Evolutionary conservation across 2,113 vertebrate species (phyloP).

Genomic region (Chaetops frenatus): DNA sequence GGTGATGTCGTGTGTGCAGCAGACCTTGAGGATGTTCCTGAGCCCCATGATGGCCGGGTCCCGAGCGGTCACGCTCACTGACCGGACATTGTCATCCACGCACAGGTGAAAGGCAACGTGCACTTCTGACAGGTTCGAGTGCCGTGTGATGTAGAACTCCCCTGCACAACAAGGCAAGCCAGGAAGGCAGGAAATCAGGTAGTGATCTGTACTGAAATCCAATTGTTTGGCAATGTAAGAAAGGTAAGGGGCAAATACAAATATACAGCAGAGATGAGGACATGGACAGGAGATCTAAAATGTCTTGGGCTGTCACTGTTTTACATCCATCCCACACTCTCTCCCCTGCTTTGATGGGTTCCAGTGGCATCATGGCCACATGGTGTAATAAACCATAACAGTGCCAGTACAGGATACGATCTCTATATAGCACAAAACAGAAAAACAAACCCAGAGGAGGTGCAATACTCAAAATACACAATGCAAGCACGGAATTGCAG

Average conservation of each 20-base stretch:
- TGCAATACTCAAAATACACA: slow-evolving; percentile 38
- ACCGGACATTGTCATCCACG: slow-evolving; percentile 93
- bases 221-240: background rate
- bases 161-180: slow-evolving; percentile 65
- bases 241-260: background rate
- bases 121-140: slow-evolving; percentile 96
- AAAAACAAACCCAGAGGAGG: slow-evolving; percentile 42
- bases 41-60: slow-evolving; percentile 97
- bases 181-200: background rate
- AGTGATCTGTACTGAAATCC: background rate
- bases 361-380: background rate
- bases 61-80: slow-evolving; percentile 88
- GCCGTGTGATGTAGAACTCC: slow-evolving; percentile 93
- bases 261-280: background rate
- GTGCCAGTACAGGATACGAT: slow-evolving; percentile 3
- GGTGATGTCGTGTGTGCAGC: slow-evolving; percentile 94
- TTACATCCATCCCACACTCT: background rate
- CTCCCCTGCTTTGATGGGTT: background rate
- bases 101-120: slow-evolving; percentile 95
- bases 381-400: background rate
- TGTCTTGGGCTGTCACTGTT: background rate
- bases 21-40: slow-evolving; percentile 96
- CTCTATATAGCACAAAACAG: slow-evolving; percentile 13
- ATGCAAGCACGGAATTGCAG: slow-evolving; percentile 24
- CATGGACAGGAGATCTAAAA: background rate